Evolutionary conservation across 1,140 invertebrate genomes (phyloP), one percentile per base, ranked within the genome.

Genomic region (Drosophila equinoxialis): DNA sequence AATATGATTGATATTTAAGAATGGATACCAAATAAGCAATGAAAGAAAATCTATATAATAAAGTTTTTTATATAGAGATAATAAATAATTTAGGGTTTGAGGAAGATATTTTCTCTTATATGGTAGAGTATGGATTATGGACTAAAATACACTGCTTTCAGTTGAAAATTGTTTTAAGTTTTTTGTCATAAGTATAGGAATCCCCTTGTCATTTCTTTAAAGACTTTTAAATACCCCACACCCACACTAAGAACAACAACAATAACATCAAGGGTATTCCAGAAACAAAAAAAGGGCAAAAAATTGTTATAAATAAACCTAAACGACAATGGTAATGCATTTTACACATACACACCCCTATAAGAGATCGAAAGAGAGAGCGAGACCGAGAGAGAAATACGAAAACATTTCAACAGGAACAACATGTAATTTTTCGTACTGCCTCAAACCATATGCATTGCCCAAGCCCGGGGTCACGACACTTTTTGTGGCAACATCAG

Each of bases 361-460:
- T 13, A 58, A 10, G 3, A 37, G 1, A 37, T 8, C 10, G 7
- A 37, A 10, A 37, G n/a, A 20, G 30, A 39, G 10, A 8, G 8
- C 37, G 57, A 20, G 67, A 65, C n/a, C n/a, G 45, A 51, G 45
- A 23, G 5, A 71, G 55, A 14, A 23, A 76, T 74, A 77, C 86
- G 68, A 87, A 89, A 87, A 87, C 83, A 89, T 87, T 87, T 87
- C 80, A 87, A 87, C 83, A 87, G 83, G 84, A 89, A 83, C 83
- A 87, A 87, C 83, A 87, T 87, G 83, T 87, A 89, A 87, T 87
- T 89, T 87, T 87, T 87, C 45, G 79, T 83, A 69, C 74, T 71
- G 45, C 81, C 68, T 69, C 61, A 78, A 79, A 81, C 84, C 83
- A 89, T 87, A 87, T 87, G 83, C 83, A 87, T 77, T 83, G 83